Percentiles rank a stretch among this genome's conserved stretches.
Evolutionary conservation across 2,888 invertebrate species (phyloP).

Genomic region (Allygus modestus): DNA sequence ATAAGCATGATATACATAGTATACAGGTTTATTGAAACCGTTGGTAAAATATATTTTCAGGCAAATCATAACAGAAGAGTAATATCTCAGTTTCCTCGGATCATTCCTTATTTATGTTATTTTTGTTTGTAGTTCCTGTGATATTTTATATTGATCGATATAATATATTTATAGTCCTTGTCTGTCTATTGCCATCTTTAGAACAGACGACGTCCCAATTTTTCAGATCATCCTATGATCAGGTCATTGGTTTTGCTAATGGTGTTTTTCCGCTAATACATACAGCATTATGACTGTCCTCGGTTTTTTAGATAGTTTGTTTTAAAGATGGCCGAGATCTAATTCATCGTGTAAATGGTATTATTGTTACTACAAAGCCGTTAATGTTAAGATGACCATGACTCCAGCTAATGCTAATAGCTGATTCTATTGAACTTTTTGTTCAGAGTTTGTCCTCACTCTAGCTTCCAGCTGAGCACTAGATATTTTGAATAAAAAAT

Average conservation of each 20-base stretch:
- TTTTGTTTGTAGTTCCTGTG: slow-evolving; percentile 27
- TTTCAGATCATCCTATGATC: not conserved
- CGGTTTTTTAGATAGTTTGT: not conserved
- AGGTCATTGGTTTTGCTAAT: too few relatives aligned
- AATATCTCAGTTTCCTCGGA: too few relatives aligned
- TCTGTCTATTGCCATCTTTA: not conserved
- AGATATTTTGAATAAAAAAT: slow-evolving; percentile 61
- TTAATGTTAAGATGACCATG: slow-evolving; percentile 30
- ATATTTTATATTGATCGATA: slow-evolving; percentile 14
- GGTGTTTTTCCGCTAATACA: too few relatives aligned
- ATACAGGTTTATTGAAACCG: not conserved
- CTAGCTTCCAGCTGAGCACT: slow-evolving; percentile 60
- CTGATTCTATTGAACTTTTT: slow-evolving; percentile 16
- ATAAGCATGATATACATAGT: not conserved
- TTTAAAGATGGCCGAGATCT: not conserved
- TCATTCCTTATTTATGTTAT: not conserved
- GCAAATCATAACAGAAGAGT: too few relatives aligned
- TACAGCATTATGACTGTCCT: not conserved
- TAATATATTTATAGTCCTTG: not conserved
- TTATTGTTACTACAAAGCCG: slow-evolving; percentile 10
- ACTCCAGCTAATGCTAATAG: slow-evolving; percentile 3
- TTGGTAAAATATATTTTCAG: too few relatives aligned
- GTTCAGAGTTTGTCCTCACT: slow-evolving; percentile 34
- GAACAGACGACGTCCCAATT: not conserved
- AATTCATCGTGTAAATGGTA: slow-evolving; percentile 28